Evolutionary conservation across 2,888 invertebrate genomes (phyloP).

Genomic region (Cryptops parisi): DNA sequence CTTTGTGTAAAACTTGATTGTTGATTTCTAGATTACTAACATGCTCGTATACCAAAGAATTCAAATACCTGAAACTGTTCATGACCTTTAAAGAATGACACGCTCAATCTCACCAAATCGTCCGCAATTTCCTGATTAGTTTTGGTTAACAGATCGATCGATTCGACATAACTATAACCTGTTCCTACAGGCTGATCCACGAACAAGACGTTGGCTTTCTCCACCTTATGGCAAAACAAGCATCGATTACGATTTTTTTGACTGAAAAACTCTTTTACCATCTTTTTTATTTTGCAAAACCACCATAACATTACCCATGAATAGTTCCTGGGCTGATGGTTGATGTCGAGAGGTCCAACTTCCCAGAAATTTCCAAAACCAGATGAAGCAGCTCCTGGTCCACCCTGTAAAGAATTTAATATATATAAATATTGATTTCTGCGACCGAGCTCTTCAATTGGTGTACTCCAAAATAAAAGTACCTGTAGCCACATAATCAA

Average conservation of each 20-base stretch:
- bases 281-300: neutral
- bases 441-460: neutral
- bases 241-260: no score
- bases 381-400: constrained; percentile 3
- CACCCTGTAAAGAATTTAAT: constrained; percentile 1
- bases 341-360: constrained; percentile 4
- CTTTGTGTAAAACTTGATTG: no score
- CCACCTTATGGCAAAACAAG: neutral
- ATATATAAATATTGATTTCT: neutral
- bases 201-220: constrained; percentile 60
- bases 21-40: no score
- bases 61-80: constrained; percentile 45
- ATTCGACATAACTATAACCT: constrained; percentile 66
- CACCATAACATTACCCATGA: neutral
- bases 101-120: constrained; percentile 59
- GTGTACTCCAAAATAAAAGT: no score
- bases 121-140: constrained; percentile 49
- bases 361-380: constrained; percentile 2
- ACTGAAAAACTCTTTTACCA: neutral
- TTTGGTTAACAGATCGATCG: constrained; percentile 36
- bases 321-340: neutral
- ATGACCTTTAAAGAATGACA: constrained; percentile 48
- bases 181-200: constrained; percentile 82
- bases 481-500: constrained; percentile 8
- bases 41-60: no score